phyloP scores from a whole-genome alignment of 1,140 invertebrate species.

The Drosophila athabasca region DNA sequence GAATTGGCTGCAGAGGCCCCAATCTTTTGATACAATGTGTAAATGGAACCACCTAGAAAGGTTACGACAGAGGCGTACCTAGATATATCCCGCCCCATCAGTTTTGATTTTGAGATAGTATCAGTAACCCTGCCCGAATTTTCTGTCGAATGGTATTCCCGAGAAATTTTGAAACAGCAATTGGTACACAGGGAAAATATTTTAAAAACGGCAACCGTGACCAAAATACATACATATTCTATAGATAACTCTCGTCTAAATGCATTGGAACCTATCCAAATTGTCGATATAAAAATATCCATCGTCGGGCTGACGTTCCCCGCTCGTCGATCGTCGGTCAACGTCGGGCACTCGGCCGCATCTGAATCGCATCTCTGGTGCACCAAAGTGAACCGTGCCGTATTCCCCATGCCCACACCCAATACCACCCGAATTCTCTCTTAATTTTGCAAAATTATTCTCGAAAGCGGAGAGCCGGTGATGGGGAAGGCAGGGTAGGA shows the following conservation, averaged over 20 bases:
- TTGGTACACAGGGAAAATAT: slow-evolving; percentile 72
- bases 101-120: slow-evolving; percentile 9
- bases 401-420: slow-evolving; percentile 27
- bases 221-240: slow-evolving; percentile 78
- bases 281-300: slow-evolving; percentile 81
- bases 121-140: slow-evolving; percentile 42
- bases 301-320: slow-evolving; percentile 59
- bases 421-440: slow-evolving; percentile 25
- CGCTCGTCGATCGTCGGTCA: slow-evolving; percentile 48
- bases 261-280: slow-evolving; percentile 82
- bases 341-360: slow-evolving; percentile 41
- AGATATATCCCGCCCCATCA: neutral
- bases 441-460: slow-evolving; percentile 25
- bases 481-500: neutral
- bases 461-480: neutral
- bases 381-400: slow-evolving; percentile 20
- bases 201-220: slow-evolving; percentile 76
- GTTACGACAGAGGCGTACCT: too few species aligned
- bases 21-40: too few species aligned
- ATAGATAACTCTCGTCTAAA: slow-evolving; percentile 80
- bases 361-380: slow-evolving; percentile 34
- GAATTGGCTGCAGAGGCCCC: too few species aligned
- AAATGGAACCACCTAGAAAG: too few species aligned
- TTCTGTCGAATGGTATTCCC: slow-evolving; percentile 31
- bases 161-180: slow-evolving; percentile 39